These are phyloP conservation scores for Itoplectis maculator DNA, from an alignment of 2,888 invertebrate species.

Conservation along the genomic window DNA sequence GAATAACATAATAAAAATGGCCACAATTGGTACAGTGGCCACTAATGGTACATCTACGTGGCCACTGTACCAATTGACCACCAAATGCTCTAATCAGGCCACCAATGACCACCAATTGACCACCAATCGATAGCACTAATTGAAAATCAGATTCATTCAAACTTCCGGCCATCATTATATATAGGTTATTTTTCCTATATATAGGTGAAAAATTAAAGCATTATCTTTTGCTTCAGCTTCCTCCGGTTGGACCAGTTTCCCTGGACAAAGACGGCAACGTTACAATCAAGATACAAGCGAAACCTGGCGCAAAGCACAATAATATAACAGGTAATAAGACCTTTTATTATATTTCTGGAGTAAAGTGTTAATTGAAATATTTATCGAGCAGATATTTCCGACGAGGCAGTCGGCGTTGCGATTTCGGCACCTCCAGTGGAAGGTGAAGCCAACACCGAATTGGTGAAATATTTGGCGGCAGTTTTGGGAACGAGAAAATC, in stretches of 20 bases:
- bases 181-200: neutral
- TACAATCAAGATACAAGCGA: slow-evolving; percentile 88
- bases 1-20: no score
- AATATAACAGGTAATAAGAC: slow-evolving; percentile 86
- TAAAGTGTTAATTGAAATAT: no score
- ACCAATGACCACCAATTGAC: no score
- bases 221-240: slow-evolving; percentile 66
- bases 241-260: slow-evolving; percentile 81
- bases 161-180: no score
- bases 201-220: neutral
- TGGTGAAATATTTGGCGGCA: slow-evolving; percentile 90
- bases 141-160: no score
- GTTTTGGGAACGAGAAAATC: slow-evolving; percentile 90
- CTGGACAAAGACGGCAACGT: slow-evolving; percentile 88
- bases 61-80: no score
- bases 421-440: slow-evolving; percentile 93
- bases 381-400: slow-evolving; percentile 86
- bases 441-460: slow-evolving; percentile 92
- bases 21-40: no score
- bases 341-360: no score
- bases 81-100: no score
- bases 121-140: no score
- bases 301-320: slow-evolving; percentile 91
- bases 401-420: slow-evolving; percentile 90
- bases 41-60: no score